Base-by-base conservation (phyloP, 2,797 vertebrate genomes). In the Typhlichthys subterraneus region DNA sequence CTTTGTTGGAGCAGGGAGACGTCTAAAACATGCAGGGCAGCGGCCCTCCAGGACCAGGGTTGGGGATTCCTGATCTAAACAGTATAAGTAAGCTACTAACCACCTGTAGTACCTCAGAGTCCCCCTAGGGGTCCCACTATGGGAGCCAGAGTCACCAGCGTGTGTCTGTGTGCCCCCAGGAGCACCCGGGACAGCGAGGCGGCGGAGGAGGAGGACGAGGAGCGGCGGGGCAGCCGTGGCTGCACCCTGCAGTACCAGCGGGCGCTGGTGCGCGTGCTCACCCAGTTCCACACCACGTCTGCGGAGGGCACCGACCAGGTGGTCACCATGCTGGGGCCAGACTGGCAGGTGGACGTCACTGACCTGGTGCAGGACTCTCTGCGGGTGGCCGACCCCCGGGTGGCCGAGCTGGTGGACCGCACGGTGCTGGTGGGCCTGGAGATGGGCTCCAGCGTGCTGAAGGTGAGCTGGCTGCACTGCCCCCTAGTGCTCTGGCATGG, bases 321-420 rank as follows among this genome's bases (percentile, higher is more conserved):
- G 72, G 96, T 99, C 92, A 96, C 96, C 80, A 98, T 99, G 97
- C 90, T 99, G 88, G 97, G 96, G 0, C 94, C 96, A 0, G 97
- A 99, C 86, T 99, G 97, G 97, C 92, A 97, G 87, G 96, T 99
- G 87, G 97, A 99, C 45, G 96, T 99, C 84, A 98, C 97, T 0
- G 95, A 98, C 85, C 90, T 99, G 80, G 97, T 99, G 57, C 95
- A 97, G 46, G 96, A 98, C 83, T 98, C 95, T 61, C 92, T 99
- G 88, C 94, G 94, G 1, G 95, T 99, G 76, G 91, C 91, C 0
- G 95, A 98, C 89, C 92, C 95, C 0, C 85, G 95, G 5, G 92
- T 99, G 69, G 97, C 96, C 0, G 96, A 96, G 77, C 69, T 99
- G 90, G 93, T 98, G 81, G 96, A 99, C 90, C 86, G 94, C 73